phyloP scores from a whole-genome alignment of 2,888 invertebrate species.

The Punctoribates punctum region DNA sequence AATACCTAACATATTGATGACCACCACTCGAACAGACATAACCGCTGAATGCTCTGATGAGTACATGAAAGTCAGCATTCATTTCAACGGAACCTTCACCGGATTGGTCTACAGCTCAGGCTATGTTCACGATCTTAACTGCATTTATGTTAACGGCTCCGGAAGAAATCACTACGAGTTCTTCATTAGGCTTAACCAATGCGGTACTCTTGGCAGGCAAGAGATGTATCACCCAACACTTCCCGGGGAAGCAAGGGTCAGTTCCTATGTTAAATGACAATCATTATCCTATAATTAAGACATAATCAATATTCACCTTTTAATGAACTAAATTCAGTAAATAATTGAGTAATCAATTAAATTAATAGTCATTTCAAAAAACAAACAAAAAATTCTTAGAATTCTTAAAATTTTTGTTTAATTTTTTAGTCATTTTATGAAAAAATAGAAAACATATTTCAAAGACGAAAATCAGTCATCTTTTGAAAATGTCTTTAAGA shows the following conservation, averaged over 20 bases:
- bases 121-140: constrained; percentile 88
- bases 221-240: constrained; percentile 47
- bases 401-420: too few species aligned
- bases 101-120: constrained; percentile 88
- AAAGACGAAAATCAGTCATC: too few species aligned
- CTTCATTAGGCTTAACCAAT: constrained; percentile 84
- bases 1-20: neutral
- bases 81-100: constrained; percentile 83
- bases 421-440: too few species aligned
- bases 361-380: too few species aligned
- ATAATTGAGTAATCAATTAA: neutral
- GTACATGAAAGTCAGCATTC: constrained; percentile 88
- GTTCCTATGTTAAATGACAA: neutral
- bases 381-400: too few species aligned
- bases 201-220: constrained; percentile 77
- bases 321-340: too few species aligned
- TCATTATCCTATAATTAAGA: too few species aligned
- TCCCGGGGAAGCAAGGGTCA: constrained; percentile 47
- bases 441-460: too few species aligned
- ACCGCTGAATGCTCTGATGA: constrained; percentile 94
- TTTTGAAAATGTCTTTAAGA: too few species aligned
- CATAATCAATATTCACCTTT: too few species aligned
- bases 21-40: constrained; percentile 65
- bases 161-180: constrained; percentile 88
- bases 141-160: constrained; percentile 90